Conservation (phyloP, 1,140 invertebrate genomes). For the Drosophila auraria region DNA sequence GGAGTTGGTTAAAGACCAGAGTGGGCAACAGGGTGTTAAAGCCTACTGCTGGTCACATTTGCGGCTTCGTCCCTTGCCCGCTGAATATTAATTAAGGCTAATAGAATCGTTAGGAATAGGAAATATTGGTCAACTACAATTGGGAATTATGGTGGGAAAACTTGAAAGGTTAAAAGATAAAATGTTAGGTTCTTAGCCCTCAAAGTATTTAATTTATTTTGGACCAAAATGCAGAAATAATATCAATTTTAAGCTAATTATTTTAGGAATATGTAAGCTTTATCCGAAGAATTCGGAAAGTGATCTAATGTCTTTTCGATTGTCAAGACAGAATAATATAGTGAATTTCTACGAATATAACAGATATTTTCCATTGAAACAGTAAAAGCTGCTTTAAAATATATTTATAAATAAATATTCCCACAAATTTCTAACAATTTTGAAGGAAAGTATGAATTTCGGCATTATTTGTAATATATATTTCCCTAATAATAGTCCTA, state of each 20-base stretch:
- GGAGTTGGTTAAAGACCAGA: conserved; percentile 12
- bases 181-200: too few relatives aligned
- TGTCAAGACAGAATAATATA: too few relatives aligned
- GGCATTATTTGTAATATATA: neutral
- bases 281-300: too few relatives aligned
- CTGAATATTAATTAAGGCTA: conserved; percentile 82
- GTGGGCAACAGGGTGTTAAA: conserved; percentile 20
- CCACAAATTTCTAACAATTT: neutral
- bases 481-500: neutral
- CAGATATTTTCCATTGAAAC: too few relatives aligned
- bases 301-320: too few relatives aligned
- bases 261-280: too few relatives aligned
- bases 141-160: neutral
- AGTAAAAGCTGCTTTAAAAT: too few relatives aligned
- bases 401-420: too few relatives aligned
- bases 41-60: conserved; percentile 63
- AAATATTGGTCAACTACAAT: conserved; percentile 21
- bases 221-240: too few relatives aligned
- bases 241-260: too few relatives aligned
- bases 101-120: conserved; percentile 69
- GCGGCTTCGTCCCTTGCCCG: conserved; percentile 48
- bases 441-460: neutral
- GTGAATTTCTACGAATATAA: too few relatives aligned
- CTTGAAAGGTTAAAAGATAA: neutral
- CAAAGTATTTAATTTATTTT: neutral